Evolutionary conservation across 2,888 invertebrate species (phyloP), one percentile per base, ranked within the genome.

Genomic region (Priocnemis perturbator): DNA sequence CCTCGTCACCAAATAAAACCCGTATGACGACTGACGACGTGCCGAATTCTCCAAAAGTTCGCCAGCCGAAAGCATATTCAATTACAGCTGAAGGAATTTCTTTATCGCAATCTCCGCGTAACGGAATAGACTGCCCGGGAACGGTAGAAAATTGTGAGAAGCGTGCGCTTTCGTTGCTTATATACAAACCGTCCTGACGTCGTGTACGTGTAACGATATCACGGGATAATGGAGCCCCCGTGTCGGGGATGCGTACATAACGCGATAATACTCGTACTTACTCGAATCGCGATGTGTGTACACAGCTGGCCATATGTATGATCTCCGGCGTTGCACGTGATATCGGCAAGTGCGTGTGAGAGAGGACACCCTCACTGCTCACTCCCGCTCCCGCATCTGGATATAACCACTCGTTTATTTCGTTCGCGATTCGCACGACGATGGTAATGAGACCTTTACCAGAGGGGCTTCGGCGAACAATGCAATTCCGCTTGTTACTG

Each of bases 401-500:
- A 26, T 47, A 23, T 30, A 58, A 53, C 23, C 20, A 60, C 55
- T 64, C 73, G 57, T 73, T 69, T 70, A 67, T 63, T 67, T 66
- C 55, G 66, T 37, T 61, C 64, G 70, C 77, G 77, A 73, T 60
- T 64, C 77, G 68, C 74, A 64, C 64, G 64, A 72, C 76, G 69
- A 72, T 73, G 67, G 64, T 76, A 78, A 78, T 73, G 79, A 73
- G 69, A 67, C 70, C 70, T 63, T 61, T 63, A 69, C 78, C 67
- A 37, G 64, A 68, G 74, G 78, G 68, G 56, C 72, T 70, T 68
- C 73, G 59, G 71, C 73, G 79, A 64, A 78, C 79, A 78, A 78
- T 78, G 76, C 78, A 78, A 78, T 78, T 78, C 78, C 78, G 75
- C 76, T 78, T 75, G 78, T 78, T 78, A 78, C 78, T 52, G 78